Evolutionary conservation across 2,888 invertebrate genomes (phyloP).

Genomic region (Drosophila anomalipes): DNA sequence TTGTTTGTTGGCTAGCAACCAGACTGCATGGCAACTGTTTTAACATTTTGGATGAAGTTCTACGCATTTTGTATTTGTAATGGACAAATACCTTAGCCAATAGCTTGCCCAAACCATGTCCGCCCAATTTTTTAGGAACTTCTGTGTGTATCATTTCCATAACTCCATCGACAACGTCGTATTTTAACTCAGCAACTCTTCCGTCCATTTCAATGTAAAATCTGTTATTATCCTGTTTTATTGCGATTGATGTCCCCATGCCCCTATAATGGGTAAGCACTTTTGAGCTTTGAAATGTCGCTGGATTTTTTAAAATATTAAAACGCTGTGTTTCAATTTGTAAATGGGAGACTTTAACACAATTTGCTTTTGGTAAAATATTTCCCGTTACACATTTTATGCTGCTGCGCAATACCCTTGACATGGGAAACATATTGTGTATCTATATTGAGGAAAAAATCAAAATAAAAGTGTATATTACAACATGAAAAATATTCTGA

Average conservation of each 20-base stretch:
- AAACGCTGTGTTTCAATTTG: neutral
- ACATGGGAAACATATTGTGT: constrained; percentile 22
- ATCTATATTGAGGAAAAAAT: neutral
- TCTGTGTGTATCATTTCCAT: constrained; percentile 41
- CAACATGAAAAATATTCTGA: neutral
- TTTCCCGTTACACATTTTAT: neutral
- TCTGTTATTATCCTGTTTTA: constrained; percentile 9
- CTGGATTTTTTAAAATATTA: neutral
- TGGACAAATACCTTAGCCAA: constrained; percentile 49
- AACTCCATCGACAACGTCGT: constrained; percentile 19
- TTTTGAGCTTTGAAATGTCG: neutral
- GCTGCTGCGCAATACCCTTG: constrained; percentile 10
- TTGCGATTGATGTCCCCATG: constrained; percentile 10
- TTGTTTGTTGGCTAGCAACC: constrained; percentile 1
- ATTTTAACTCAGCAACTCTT: constrained; percentile 21
- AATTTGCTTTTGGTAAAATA: neutral
- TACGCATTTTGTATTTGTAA: neutral
- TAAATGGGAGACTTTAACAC: neutral
- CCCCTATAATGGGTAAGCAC: constrained; percentile 1
- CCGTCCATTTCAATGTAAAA: constrained; percentile 35
- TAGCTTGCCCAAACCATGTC: constrained; percentile 47
- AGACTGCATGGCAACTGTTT: constrained; percentile 29
- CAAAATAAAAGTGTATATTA: constrained; percentile 1
- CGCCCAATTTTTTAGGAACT: constrained; percentile 36
- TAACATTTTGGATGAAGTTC: neutral